These are phyloP conservation scores for Protosalanx chinensis DNA, from an alignment of 2,797 vertebrate species.

Conservation along the genomic window DNA sequence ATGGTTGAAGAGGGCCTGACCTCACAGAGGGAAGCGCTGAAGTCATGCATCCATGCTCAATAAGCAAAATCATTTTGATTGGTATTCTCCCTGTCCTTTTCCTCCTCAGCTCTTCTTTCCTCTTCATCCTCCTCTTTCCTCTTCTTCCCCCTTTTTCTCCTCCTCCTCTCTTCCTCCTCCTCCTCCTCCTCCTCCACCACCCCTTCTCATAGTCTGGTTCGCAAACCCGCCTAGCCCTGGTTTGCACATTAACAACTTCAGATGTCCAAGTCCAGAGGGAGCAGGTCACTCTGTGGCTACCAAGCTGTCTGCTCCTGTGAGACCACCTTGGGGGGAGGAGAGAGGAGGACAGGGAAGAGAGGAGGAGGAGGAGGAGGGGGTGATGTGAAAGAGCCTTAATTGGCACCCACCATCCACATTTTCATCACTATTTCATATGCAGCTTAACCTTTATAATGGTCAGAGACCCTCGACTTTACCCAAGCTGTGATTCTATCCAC, in stretches of 20 bases:
- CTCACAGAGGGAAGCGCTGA: constrained; percentile 70
- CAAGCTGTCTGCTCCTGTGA: constrained; percentile 28
- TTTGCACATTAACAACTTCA: constrained; percentile 71
- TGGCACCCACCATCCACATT: constrained; percentile 74
- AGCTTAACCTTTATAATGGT: constrained; percentile 80
- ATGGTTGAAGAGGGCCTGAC: constrained; percentile 70
- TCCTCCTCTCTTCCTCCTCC: background rate
- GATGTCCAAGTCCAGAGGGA: constrained; percentile 71
- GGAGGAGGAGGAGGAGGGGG: background rate
- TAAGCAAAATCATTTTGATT: constrained; percentile 6
- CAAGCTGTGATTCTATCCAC: constrained; percentile 44
- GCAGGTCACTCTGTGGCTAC: constrained; percentile 57
- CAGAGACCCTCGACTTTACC: constrained; percentile 65
- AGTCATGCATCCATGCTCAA: constrained; percentile 59
- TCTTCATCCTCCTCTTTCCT: background rate
- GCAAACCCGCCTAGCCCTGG: constrained; percentile 71
- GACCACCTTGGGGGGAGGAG: constrained; percentile 27
- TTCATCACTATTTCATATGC: constrained; percentile 76
- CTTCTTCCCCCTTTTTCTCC: constrained; percentile 13
- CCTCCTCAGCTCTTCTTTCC: background rate
- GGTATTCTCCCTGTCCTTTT: background rate
- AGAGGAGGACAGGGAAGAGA: background rate
- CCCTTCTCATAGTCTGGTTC: constrained; percentile 44
- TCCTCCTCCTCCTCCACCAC: background rate
- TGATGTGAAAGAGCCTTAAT: constrained; percentile 75